Evolutionary conservation across 2,888 invertebrate genomes (phyloP), one percentile per base, ranked within the genome.

Genomic region (Troides oblongomaculatus): DNA sequence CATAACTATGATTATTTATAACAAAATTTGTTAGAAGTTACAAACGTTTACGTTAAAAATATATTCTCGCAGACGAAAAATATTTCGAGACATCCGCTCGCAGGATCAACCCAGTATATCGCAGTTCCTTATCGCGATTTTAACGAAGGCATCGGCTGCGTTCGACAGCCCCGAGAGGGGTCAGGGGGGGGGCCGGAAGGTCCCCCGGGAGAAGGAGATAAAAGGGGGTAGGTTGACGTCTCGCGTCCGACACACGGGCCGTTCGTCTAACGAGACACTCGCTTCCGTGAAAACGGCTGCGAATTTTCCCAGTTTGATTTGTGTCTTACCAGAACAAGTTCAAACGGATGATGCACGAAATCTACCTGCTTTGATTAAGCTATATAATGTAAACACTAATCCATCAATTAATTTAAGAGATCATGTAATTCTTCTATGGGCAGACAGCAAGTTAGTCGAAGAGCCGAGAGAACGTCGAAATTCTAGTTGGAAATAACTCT

Each of bases 141-240:
- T 86, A 88, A 86, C 85, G 87, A 88, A 86, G 87, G 87, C 85
- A 81, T 85, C 86, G 87, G 82, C 84, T 90, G 89, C 82, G 83
- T 86, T 86, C 86, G 90, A 89, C 89, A 88, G 83, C 73, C 76
- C 75, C 73, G 75, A 75, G 77, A 75, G 79, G 79, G 80, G 78
- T 78, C 78, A 74, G 72, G 76, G 79, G 81, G 82, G 82, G 80
- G 82, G 79, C 72, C 77, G 76, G 73, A 74, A 77, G 74, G 77
- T 78, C 79, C 76, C 78, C 64, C 64, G 75, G 76, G 76, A 73
- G 73, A 70, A 74, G 77, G 70, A 62, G 67, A 66, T 46, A 46
- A 25, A 58, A 30, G 69, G 65, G 69, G 57, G 53, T 50, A 71
- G 68, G 75, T 72, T 71, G 74, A 73, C 76, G 78, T 79, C 82